A percentile compares a stretch with the other conserved stretches of the same genome.
phyloP scores from a whole-genome alignment of 1,140 invertebrate genomes.

The Aphelenchoides fujianensis region DNA sequence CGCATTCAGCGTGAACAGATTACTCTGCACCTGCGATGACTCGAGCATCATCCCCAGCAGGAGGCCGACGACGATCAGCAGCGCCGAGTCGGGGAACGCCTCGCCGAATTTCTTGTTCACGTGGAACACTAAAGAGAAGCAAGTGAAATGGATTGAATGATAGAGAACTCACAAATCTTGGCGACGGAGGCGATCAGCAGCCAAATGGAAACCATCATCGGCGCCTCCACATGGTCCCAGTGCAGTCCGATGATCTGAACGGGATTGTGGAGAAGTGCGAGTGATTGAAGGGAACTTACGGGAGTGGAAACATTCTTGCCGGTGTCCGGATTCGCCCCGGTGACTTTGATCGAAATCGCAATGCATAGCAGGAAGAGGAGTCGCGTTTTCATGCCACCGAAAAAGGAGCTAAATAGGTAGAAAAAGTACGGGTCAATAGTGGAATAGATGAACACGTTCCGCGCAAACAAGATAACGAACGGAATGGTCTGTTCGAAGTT shows the following conservation, averaged over 20 bases:
- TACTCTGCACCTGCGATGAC: background rate
- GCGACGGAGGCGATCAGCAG: conserved; percentile 53
- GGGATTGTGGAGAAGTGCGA: too few relatives aligned
- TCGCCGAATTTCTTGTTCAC: conserved; percentile 27
- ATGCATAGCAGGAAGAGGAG: too few relatives aligned
- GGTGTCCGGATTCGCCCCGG: too few relatives aligned
- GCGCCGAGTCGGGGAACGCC: conserved; percentile 23
- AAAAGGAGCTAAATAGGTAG: too few relatives aligned
- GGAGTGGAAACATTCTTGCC: too few relatives aligned
- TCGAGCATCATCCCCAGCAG: conserved; percentile 18
- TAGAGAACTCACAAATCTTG: conserved; percentile 53
- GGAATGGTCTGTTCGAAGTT: too few relatives aligned
- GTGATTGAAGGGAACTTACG: too few relatives aligned
- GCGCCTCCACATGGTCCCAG: conserved; percentile 37
- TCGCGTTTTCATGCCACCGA: too few relatives aligned
- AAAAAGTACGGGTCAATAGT: too few relatives aligned
- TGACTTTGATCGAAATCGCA: too few relatives aligned
- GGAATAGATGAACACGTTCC: too few relatives aligned
- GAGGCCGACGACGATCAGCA: conserved; percentile 31
- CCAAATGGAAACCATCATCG: conserved; percentile 43
- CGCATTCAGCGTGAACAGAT: conserved; percentile 28
- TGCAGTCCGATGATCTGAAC: conserved; percentile 38
- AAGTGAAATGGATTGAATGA: background rate
- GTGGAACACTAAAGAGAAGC: conserved; percentile 15
- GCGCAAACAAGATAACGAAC: too few relatives aligned